Conservation (phyloP, 2,888 invertebrate genomes). For the Harpalus rufipes region DNA sequence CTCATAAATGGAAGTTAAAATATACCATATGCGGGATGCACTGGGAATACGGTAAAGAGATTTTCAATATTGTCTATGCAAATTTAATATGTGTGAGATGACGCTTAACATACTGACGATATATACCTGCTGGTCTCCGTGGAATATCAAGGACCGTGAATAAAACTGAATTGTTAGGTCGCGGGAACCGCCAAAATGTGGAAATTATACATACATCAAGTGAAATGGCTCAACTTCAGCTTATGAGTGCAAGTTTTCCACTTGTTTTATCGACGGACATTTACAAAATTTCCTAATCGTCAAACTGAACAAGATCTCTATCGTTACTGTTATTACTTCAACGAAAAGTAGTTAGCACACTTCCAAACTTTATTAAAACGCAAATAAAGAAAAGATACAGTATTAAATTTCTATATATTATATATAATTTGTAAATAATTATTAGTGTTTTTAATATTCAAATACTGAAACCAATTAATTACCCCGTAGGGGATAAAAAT, state of each 20-base stretch:
- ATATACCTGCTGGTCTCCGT: constrained; percentile 33
- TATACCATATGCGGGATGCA: constrained; percentile 51
- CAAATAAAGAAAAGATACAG: too few relatives aligned
- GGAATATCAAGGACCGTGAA: constrained; percentile 57
- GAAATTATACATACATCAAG: constrained; percentile 56
- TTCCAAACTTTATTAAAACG: too few relatives aligned
- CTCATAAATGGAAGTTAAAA: constrained; percentile 62
- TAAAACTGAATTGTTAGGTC: constrained; percentile 61
- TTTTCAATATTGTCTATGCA: constrained; percentile 67
- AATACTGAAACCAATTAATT: too few relatives aligned
- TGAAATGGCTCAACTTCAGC: constrained; percentile 35
- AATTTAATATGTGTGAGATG: constrained; percentile 65
- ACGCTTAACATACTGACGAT: constrained; percentile 62
- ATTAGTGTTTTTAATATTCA: too few relatives aligned
- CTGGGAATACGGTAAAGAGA: constrained; percentile 63
- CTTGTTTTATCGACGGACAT: constrained; percentile 26
- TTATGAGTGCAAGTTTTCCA: constrained; percentile 34
- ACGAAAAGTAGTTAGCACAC: too few relatives aligned
- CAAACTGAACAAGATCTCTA: background rate
- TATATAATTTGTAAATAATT: too few relatives aligned
- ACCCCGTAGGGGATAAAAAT: too few relatives aligned
- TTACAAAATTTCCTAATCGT: constrained; percentile 39
- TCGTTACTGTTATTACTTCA: too few relatives aligned
- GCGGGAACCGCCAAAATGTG: constrained; percentile 27
- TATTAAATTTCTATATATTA: too few relatives aligned